Percentiles rank a stretch among this genome's conserved stretches.
Evolutionary conservation across 2,113 vertebrate species (phyloP).

Genomic region (Willisornis vidua): DNA sequence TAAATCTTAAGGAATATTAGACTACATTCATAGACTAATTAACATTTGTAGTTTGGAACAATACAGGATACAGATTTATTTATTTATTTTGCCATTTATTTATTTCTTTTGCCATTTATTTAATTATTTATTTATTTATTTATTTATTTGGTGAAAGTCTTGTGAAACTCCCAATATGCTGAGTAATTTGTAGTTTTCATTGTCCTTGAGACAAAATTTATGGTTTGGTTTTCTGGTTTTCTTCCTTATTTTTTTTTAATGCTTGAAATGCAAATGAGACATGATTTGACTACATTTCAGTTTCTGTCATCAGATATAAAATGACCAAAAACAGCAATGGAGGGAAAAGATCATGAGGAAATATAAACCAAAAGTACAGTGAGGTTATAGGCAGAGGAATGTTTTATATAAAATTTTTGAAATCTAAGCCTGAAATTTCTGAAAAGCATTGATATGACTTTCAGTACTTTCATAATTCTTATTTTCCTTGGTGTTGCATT

Average conservation of each 20-base stretch:
- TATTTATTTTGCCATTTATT: too few relatives aligned
- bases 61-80: accelerated
- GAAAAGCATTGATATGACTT: not conserved
- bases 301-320: not conserved
- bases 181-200: not conserved
- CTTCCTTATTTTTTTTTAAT: not conserved
- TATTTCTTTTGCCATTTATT: too few relatives aligned
- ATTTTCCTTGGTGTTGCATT: slow-evolving; percentile 9
- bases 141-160: not conserved
- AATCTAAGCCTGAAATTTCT: not conserved
- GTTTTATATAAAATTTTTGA: not conserved
- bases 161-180: not conserved
- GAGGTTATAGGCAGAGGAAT: accelerated
- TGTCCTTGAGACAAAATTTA: not conserved
- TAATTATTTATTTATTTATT: too few relatives aligned
- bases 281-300: not conserved
- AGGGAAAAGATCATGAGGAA: not conserved
- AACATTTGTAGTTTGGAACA: not conserved
- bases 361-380: not conserved
- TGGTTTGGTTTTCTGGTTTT: not conserved
- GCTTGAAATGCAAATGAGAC: not conserved
- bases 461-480: not conserved
- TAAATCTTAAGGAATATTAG: not conserved
- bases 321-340: not conserved
- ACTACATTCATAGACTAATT: not conserved